Percentiles rank a stretch among this genome's conserved stretches.
phyloP scores from a whole-genome alignment of 2,113 vertebrate species.

The Chrysochloris asiatica region DNA sequence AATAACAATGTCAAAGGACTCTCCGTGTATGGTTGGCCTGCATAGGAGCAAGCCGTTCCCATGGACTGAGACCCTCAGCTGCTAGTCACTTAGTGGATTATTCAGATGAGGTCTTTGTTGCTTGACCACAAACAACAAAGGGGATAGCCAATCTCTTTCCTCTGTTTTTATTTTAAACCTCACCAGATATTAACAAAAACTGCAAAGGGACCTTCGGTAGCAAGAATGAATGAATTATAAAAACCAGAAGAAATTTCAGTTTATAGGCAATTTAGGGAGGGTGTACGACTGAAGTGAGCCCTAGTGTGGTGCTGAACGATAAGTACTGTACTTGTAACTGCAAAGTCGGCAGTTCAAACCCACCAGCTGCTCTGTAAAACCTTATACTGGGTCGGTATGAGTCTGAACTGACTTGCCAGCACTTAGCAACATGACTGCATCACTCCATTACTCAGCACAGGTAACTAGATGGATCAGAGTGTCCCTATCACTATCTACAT shows the following conservation, averaged over 20 bases:
- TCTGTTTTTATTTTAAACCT: not conserved
- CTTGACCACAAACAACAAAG: not conserved
- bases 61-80: fast-evolving
- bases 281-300: too few relatives aligned
- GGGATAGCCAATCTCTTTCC: fast-evolving
- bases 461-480: not conserved
- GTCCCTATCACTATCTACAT: not conserved
- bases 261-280: not conserved
- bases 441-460: fast-evolving
- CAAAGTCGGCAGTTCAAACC: too few relatives aligned
- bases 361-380: too few relatives aligned
- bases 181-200: not conserved
- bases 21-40: not conserved
- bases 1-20: too few relatives aligned
- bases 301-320: too few relatives aligned
- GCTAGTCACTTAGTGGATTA: fast-evolving
- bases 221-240: not conserved
- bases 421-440: too few relatives aligned
- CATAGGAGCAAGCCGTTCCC: fast-evolving
- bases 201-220: not conserved
- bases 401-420: too few relatives aligned
- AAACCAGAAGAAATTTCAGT: not conserved
- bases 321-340: too few relatives aligned
- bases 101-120: too few relatives aligned
- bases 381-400: too few relatives aligned